Base-by-base conservation (phyloP, 2,113 vertebrate species). In the Rhombomys opimus region DNA sequence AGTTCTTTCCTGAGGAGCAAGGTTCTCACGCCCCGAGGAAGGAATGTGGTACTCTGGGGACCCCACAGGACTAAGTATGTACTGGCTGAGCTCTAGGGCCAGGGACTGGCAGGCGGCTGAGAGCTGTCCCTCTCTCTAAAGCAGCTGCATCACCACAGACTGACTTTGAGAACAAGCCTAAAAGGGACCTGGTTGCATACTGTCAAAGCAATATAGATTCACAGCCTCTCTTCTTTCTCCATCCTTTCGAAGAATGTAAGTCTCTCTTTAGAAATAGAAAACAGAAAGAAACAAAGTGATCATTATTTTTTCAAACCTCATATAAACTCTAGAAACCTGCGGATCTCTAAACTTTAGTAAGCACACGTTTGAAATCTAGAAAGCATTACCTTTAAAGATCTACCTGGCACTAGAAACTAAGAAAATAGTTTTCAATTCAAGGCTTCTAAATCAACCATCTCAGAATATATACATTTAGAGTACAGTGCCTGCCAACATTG, bases 241-340 rank as follows among this genome's bases (percentile, higher is more conserved):
- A n/a, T 72, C 12, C 41, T 93, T 13, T 25, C 6, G 15, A 17
- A 92, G 38, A 11, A 78, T 93, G 7, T 11, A 72, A 75, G 80
- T 78, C 35, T 91, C 32, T 25, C 63, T 57, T 73, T 76, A 72
- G 30, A 75, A 46, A 46, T 46, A 46, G 46, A 46, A 46, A 46
- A 70, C 82, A 86, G 25, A 94, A 95, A 84, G 76, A 38, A 91
- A 77, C 57, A 80, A 90, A 95, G 46, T 20, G 4, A 12, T 63
- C 54, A 85, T 93, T 92, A 50, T 75, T 93, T 96, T 78, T 82
- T 85, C 50, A 95, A 27, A 50, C 27, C 7, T 78, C 77, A 76
- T 41, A 11, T 67, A 78, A 97, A 61, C 38, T 80, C 46, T 68
- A 57, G 27, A 88, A 89, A 87, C 0, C 6, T 23, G 5, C 6